Percentiles rank a stretch among this genome's conserved stretches.
Conservation (phyloP, 2,888 invertebrate genomes). For the Drosophila nr. fundita region DNA sequence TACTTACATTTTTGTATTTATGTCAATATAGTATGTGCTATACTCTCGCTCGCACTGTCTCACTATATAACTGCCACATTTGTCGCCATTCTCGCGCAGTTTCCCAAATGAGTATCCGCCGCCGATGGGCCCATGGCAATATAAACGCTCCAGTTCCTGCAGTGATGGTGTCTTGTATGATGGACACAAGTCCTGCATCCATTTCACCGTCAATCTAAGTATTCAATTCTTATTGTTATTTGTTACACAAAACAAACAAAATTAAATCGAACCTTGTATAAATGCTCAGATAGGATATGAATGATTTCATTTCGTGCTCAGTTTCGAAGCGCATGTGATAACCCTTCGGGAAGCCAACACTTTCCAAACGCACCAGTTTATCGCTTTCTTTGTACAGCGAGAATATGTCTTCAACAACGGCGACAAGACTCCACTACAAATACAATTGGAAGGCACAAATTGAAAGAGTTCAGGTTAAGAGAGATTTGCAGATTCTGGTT, state of each 20-base stretch:
- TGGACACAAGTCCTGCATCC: conserved; percentile 95
- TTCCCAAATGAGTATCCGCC: conserved; percentile 94
- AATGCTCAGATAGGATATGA: conserved; percentile 93
- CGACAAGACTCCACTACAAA: conserved; percentile 89
- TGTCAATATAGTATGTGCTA: conserved; percentile 92
- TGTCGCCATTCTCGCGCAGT: conserved; percentile 92
- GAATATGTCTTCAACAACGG: conserved; percentile 93
- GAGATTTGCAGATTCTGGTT: neutral
- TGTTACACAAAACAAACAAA: neutral
- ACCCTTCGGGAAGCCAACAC: conserved; percentile 86
- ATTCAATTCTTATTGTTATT: neutral
- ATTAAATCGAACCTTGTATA: conserved; percentile 88
- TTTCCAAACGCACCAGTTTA: conserved; percentile 89
- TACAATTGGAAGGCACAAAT: neutral
- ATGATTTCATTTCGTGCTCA: conserved; percentile 88
- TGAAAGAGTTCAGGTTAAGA: neutral
- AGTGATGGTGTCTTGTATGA: conserved; percentile 93
- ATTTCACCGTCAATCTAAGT: conserved; percentile 91
- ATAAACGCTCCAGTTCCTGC: conserved; percentile 89
- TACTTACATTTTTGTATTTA: conserved; percentile 89
- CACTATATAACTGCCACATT: conserved; percentile 92
- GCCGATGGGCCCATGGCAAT: conserved; percentile 96
- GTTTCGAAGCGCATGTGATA: conserved; percentile 82
- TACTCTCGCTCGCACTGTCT: conserved; percentile 93
- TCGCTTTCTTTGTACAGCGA: conserved; percentile 91